A percentile compares a stretch with the other conserved stretches of the same genome.
Evolutionary conservation across 2,888 invertebrate species (phyloP).

Genomic region (Diaperis boleti): DNA sequence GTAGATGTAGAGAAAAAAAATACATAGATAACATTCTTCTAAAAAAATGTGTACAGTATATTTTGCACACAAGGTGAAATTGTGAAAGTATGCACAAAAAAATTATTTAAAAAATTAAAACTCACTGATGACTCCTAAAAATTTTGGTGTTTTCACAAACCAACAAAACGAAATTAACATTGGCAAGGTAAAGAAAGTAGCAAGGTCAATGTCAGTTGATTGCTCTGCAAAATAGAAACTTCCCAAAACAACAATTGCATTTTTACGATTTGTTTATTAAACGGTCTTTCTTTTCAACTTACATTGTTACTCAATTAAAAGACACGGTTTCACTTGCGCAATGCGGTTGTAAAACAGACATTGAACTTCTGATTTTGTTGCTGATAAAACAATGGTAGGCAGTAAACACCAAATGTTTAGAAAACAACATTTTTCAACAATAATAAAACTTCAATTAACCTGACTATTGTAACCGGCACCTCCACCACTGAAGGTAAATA

Average conservation of each 20-base stretch:
- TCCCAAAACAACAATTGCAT: background rate
- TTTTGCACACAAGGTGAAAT: too few species aligned
- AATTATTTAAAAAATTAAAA: too few species aligned
- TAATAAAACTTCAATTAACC: background rate
- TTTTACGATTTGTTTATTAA: conserved; percentile 10
- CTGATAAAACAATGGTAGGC: background rate
- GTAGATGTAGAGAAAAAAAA: too few species aligned
- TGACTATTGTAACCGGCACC: conserved; percentile 17
- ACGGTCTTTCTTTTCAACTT: conserved; percentile 1
- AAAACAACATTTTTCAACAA: too few species aligned
- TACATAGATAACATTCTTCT: too few species aligned
- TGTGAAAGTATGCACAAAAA: too few species aligned
- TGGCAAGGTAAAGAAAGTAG: conserved; percentile 15
- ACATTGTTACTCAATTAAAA: conserved; percentile 19
- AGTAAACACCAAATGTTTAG: too few species aligned
- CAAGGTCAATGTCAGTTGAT: conserved; percentile 24
- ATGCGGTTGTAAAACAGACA: background rate
- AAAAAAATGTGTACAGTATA: too few species aligned
- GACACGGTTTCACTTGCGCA: background rate
- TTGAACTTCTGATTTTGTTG: conserved; percentile 24
- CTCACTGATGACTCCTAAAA: background rate
- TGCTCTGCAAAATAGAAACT: background rate
- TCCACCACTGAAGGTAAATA: conserved; percentile 18
- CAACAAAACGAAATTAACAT: conserved; percentile 16
- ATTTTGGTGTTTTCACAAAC: conserved; percentile 15